phyloP scores from a whole-genome alignment of 2,797 vertebrate species.

The Pangasius krempfi region DNA sequence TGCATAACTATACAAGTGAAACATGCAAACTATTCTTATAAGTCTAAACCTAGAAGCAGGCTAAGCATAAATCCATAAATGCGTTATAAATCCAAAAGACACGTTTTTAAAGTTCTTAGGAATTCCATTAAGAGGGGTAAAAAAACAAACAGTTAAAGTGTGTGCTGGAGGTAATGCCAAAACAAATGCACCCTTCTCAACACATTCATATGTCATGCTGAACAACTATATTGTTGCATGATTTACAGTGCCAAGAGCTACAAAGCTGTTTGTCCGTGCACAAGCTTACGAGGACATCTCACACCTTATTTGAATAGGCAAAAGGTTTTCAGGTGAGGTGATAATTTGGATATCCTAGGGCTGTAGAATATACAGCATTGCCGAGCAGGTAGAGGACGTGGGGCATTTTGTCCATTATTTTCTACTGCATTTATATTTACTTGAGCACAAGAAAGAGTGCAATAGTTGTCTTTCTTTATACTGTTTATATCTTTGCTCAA shows the following conservation, averaged over 20 bases:
- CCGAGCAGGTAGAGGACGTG: background rate
- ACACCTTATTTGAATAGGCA: slow-evolving; percentile 55
- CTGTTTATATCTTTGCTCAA: background rate
- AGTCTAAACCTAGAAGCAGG: background rate
- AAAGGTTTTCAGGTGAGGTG: slow-evolving; percentile 32
- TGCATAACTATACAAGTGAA: background rate
- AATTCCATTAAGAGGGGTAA: background rate
- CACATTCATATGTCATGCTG: slow-evolving; percentile 1
- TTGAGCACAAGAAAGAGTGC: background rate
- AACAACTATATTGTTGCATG: slow-evolving; percentile 8
- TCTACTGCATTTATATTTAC: background rate
- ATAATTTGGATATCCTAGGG: slow-evolving; percentile 16
- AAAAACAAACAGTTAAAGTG: background rate
- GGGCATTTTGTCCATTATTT: background rate
- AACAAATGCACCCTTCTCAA: slow-evolving; percentile 16
- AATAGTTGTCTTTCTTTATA: background rate
- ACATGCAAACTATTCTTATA: background rate
- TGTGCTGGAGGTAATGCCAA: slow-evolving; percentile 16
- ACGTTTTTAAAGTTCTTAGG: background rate
- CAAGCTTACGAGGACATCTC: slow-evolving; percentile 25
- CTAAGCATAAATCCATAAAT: background rate
- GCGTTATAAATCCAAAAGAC: background rate
- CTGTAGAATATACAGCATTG: slow-evolving; percentile 1
- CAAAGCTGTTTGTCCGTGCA: slow-evolving; percentile 13
- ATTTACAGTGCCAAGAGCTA: slow-evolving; percentile 39